Percentiles rank a stretch among this genome's conserved stretches.
Conservation (phyloP, 2,113 vertebrate genomes). For the Tympanuchus pallidicinctus region DNA sequence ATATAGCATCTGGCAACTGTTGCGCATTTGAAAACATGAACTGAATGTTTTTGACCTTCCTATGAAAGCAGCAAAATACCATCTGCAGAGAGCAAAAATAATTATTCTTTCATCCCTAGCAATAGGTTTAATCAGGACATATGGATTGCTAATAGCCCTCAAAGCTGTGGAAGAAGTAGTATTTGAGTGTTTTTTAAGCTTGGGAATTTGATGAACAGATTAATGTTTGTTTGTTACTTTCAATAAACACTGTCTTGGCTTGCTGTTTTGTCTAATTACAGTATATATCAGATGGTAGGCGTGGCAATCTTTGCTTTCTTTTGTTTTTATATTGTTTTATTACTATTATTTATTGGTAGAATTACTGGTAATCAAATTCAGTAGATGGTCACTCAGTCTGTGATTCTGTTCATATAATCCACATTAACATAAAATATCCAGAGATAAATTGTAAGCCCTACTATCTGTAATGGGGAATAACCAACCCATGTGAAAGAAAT, state of each 20-base stretch:
- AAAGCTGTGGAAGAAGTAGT: background rate
- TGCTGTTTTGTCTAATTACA: background rate
- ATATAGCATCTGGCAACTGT: background rate
- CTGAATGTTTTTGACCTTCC: background rate
- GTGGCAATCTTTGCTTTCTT: background rate
- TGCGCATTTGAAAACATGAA: background rate
- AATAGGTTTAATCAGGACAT: background rate
- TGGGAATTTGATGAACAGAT: background rate
- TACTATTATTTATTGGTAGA: background rate
- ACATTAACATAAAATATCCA: background rate
- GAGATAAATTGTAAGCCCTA: background rate
- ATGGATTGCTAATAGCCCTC: background rate
- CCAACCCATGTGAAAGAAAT: background rate
- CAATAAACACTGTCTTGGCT: background rate
- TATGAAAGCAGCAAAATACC: background rate
- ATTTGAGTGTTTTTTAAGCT: background rate
- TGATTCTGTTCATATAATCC: background rate
- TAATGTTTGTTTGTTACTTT: background rate
- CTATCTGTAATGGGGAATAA: background rate
- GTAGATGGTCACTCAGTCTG: background rate
- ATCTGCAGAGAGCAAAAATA: background rate
- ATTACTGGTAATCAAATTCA: background rate
- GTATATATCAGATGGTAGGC: background rate
- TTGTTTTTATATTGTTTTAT: background rate
- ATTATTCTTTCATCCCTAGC: background rate